Percentiles rank a stretch among this genome's conserved stretches.
These are phyloP conservation scores for Ceratina japonica DNA, from an alignment of 1,140 invertebrate species.

Conservation along the genomic window DNA sequence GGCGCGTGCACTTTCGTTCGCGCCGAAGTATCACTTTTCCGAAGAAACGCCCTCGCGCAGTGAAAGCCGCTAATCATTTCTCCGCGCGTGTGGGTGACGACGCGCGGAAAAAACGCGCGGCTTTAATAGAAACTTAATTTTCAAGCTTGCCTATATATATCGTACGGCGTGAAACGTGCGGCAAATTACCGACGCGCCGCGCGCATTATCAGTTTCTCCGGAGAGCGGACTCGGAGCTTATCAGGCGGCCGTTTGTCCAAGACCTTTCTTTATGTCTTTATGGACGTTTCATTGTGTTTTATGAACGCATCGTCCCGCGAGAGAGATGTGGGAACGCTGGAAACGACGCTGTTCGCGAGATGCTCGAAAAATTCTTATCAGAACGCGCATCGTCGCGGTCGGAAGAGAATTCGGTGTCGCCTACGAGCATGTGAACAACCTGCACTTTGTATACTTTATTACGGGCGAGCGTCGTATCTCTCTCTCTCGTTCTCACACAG, in stretches of 20 bases:
- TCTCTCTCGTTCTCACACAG: background rate
- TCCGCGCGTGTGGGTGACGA: slow-evolving; percentile 32
- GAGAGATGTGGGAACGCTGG: too few relatives aligned
- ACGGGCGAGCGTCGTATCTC: background rate
- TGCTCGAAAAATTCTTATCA: background rate
- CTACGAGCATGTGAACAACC: too few relatives aligned
- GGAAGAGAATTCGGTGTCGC: too few relatives aligned
- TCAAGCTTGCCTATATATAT: background rate
- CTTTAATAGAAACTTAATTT: slow-evolving; percentile 41
- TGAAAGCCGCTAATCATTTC: slow-evolving; percentile 58
- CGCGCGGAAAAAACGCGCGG: slow-evolving; percentile 2
- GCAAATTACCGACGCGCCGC: background rate
- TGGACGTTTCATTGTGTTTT: background rate
- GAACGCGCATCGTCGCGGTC: background rate
- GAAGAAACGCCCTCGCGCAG: slow-evolving; percentile 61
- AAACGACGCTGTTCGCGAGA: too few relatives aligned
- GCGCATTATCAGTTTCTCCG: slow-evolving; percentile 14
- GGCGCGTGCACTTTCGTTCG: slow-evolving; percentile 50
- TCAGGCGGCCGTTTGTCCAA: background rate
- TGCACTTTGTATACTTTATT: too few relatives aligned
- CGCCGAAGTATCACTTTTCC: slow-evolving; percentile 53
- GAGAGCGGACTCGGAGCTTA: background rate
- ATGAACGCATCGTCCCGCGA: background rate
- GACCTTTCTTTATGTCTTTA: background rate
- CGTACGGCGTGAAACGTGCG: slow-evolving; percentile 2